Evolutionary conservation across 2,888 invertebrate species (phyloP).

Genomic region (Carterocephalus palaemon): DNA sequence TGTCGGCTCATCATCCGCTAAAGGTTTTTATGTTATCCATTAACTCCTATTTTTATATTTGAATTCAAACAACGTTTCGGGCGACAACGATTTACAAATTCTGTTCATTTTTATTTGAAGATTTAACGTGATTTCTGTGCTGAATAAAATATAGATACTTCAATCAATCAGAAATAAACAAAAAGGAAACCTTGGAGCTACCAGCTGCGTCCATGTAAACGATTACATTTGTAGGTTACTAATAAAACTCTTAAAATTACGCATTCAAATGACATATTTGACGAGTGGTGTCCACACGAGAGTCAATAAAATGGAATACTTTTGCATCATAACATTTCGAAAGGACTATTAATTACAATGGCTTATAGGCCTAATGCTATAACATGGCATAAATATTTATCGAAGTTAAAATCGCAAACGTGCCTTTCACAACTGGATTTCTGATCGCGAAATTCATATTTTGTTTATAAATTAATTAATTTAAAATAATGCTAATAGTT

Average conservation of each 20-base stretch:
- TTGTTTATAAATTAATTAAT: too few relatives aligned
- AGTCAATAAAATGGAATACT: conserved; percentile 11
- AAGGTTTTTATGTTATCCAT: conserved; percentile 4
- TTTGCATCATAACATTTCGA: too few relatives aligned
- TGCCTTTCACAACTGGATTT: too few relatives aligned
- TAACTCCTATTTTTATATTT: conserved; percentile 20
- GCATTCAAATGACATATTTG: conserved; percentile 38
- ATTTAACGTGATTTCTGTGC: conserved; percentile 37
- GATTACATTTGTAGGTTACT: conserved; percentile 53
- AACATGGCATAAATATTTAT: too few relatives aligned
- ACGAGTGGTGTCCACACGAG: conserved; percentile 26
- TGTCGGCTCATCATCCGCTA: background rate
- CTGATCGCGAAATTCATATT: too few relatives aligned
- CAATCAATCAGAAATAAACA: conserved; percentile 56
- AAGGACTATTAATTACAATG: too few relatives aligned
- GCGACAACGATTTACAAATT: conserved; percentile 12
- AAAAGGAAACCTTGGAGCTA: conserved; percentile 52
- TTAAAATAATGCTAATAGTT: too few relatives aligned
- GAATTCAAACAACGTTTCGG: conserved; percentile 27
- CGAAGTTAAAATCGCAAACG: too few relatives aligned
- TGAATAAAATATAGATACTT: conserved; percentile 53
- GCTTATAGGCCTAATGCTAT: too few relatives aligned
- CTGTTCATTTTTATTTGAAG: conserved; percentile 34
- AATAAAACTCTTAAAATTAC: conserved; percentile 57
- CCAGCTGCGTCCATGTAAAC: conserved; percentile 56